These are phyloP conservation scores for Bellardia pandia DNA, from an alignment of 2,888 invertebrate genomes.

Conservation along the genomic window DNA sequence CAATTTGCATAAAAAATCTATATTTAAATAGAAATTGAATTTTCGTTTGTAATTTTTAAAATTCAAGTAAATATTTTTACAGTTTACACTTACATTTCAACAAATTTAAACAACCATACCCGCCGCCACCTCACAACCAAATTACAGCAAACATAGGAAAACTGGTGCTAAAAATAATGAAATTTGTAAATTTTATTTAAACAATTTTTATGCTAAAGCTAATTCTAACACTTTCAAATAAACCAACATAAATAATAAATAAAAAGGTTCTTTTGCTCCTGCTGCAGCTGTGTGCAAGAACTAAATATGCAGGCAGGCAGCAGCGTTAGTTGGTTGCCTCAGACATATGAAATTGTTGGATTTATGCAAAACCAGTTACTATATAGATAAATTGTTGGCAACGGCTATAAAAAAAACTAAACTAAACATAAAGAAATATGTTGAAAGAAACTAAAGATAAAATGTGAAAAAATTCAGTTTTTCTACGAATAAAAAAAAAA, in stretches of 20 bases:
- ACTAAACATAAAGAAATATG: not conserved
- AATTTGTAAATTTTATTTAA: slow-evolving; percentile 48
- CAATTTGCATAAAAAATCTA: slow-evolving; percentile 47
- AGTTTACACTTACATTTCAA: not conserved
- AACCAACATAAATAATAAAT: slow-evolving; percentile 5
- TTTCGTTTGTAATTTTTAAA: slow-evolving; percentile 43
- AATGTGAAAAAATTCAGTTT: not conserved
- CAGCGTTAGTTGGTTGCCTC: slow-evolving; percentile 1
- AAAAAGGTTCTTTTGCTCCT: not conserved
- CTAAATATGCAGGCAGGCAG: not conserved
- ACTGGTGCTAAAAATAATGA: slow-evolving; percentile 41
- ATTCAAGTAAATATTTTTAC: slow-evolving; percentile 43
- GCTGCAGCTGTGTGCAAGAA: not conserved
- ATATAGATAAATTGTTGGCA: slow-evolving; percentile 12
- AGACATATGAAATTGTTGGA: slow-evolving; percentile 33
- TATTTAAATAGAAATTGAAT: slow-evolving; percentile 43
- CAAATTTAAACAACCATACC: not conserved
- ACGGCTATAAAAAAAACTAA: not conserved
- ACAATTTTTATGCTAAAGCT: slow-evolving; percentile 32
- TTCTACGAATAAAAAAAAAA: not conserved
- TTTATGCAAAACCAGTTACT: slow-evolving; percentile 45
- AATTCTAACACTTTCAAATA: slow-evolving; percentile 12
- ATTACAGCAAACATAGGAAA: not conserved
- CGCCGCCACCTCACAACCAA: not conserved
- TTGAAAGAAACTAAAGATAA: not conserved